phyloP scores from a whole-genome alignment of 2,113 vertebrate species.

The Lates calcarifer region DNA sequence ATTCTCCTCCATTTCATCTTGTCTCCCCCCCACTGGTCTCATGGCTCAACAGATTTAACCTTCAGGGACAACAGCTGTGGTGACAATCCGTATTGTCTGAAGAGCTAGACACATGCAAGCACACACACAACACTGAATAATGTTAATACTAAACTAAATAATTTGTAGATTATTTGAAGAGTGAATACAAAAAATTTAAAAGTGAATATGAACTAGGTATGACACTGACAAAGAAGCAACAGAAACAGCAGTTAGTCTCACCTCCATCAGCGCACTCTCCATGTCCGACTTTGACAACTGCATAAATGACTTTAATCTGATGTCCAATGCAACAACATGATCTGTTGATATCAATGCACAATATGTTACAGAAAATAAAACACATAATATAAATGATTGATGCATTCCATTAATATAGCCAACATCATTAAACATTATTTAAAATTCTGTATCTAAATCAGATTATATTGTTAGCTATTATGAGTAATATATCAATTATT shows the following conservation, averaged over 20 bases:
- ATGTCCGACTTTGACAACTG: constrained; percentile 31
- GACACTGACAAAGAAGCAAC: not conserved
- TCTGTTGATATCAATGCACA: constrained; percentile 37
- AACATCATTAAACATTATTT: not conserved
- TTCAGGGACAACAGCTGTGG: not conserved
- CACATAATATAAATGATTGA: not conserved
- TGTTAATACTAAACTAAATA: not conserved
- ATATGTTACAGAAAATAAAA: constrained; percentile 10
- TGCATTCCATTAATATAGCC: not conserved
- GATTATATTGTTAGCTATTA: no score
- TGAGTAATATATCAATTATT: no score
- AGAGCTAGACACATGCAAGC: constrained; percentile 1
- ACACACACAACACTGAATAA: not conserved
- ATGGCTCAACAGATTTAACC: not conserved
- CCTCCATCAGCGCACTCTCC: not conserved
- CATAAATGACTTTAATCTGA: not conserved
- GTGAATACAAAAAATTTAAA: no score
- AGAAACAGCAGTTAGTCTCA: constrained; percentile 19
- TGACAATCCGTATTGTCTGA: not conserved
- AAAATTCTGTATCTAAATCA: not conserved
- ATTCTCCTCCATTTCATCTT: not conserved
- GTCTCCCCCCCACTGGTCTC: not conserved
- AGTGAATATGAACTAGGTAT: not conserved
- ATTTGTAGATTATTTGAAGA: not conserved
- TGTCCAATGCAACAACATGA: constrained; percentile 28